A percentile compares a stretch with the other conserved stretches of the same genome.
These are phyloP conservation scores for Gadus chalcogrammus DNA, from an alignment of 2,113 vertebrate species.

Conservation along the genomic window DNA sequence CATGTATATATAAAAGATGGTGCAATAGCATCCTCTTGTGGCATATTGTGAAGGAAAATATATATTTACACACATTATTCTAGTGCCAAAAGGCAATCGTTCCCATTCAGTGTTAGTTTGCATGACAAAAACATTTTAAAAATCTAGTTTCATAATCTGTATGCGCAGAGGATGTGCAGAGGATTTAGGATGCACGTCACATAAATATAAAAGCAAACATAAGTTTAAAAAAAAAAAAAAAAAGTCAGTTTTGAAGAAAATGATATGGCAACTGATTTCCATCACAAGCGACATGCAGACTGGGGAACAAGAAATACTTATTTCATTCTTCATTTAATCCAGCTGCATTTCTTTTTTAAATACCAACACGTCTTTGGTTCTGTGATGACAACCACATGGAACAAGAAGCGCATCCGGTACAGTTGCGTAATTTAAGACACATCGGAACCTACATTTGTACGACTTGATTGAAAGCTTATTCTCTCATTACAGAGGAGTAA, in stretches of 20 bases:
- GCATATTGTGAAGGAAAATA: conserved; percentile 13
- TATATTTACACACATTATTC: conserved; percentile 3
- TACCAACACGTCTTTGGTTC: conserved; percentile 3
- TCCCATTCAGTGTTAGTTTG: conserved; percentile 29
- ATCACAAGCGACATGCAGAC: neutral
- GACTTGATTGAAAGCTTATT: conserved; percentile 23
- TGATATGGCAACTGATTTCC: no score
- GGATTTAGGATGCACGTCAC: conserved; percentile 16
- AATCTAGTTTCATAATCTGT: conserved; percentile 14
- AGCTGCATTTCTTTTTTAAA: neutral
- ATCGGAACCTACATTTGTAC: conserved; percentile 1
- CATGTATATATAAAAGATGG: conserved; percentile 19
- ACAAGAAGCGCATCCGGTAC: conserved; percentile 6
- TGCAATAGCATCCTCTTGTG: conserved; percentile 57
- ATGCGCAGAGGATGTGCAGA: neutral
- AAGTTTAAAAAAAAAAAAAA: conserved; percentile 15
- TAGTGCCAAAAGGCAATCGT: conserved; percentile 46
- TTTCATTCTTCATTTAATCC: neutral
- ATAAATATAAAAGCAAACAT: conserved; percentile 20
- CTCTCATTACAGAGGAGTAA: conserved; percentile 3
- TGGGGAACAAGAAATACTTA: neutral
- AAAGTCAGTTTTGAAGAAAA: neutral
- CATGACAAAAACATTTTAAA: neutral
- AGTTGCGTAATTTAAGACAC: neutral
- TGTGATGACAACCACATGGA: conserved; percentile 54